Percentiles rank a stretch among this genome's conserved stretches.
phyloP scores from a whole-genome alignment of 2,797 vertebrate species.

The Phataginus tetradactyla region DNA sequence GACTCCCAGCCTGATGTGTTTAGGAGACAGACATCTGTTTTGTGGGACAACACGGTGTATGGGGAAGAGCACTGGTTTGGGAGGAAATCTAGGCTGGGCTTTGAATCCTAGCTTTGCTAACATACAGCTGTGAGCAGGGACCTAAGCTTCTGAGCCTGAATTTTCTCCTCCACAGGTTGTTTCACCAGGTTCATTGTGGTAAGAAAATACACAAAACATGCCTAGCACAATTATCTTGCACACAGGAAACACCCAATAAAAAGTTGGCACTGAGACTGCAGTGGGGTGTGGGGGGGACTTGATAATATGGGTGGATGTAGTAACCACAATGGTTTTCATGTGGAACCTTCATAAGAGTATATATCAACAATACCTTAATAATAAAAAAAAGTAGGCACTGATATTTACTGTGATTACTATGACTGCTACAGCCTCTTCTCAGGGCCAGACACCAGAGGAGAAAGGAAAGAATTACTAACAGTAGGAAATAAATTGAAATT shows the following conservation, averaged over 20 bases:
- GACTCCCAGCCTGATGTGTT: not conserved
- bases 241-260: not conserved
- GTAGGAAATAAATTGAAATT: not conserved
- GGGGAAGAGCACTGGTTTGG: not conserved
- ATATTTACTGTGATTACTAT: not conserved
- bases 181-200: not conserved
- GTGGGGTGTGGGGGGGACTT: no score
- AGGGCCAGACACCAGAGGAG: not conserved
- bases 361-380: no score
- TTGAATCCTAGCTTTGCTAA: not conserved
- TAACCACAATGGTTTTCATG: no score
- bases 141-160: not conserved
- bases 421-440: not conserved
- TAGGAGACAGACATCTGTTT: not conserved
- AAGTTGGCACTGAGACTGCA: not conserved
- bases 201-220: not conserved
- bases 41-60: not conserved
- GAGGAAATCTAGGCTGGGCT: not conserved
- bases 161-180: not conserved
- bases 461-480: not conserved
- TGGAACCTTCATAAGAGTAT: no score
- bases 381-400: not conserved
- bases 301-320: no score
- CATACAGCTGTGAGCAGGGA: not conserved
- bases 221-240: not conserved